Base-by-base conservation (phyloP, 2,888 invertebrate genomes). In the Yponomeuta sedellus region DNA sequence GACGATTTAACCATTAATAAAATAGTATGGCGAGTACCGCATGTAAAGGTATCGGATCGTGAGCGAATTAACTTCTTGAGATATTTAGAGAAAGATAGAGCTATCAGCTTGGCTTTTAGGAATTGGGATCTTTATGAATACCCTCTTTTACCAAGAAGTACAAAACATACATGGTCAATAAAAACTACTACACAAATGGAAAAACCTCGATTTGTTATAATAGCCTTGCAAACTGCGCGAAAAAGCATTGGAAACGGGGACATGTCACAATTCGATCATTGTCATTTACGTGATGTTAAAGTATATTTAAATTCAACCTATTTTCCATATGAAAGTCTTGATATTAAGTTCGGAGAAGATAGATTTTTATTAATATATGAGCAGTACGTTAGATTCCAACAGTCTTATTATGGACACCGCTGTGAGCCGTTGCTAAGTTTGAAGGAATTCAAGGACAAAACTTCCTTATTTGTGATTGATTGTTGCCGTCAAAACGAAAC, bases 91-190 rank as follows among this genome's bases (percentile, higher is more conserved):
- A 73, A 65, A 73, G 71, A 74, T 70, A 73, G 66, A 63, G 57
- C 70, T 57, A 74, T 66, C 63, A 70, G 65, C 71, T 59, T 73
- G 16, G 67, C 67, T 8, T 82, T 80, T 68, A 68, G 82, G 67
- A 77, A 74, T 39, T 82, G 81, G 81, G 79, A 82, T 65, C 63
- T 83, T 25, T 78, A 79, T 69, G 78, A 80, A 70, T 81, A 73
- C 75, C 81, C 81, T 0, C 16, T 74, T 63, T 68, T 84, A 67
- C 81, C 77, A 8, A 68, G 66, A 66, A 75, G 77, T 20, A 69
- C 67, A 74, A 78, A n/a, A 69, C 73, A 78, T 68, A 69, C 73
- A 20, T 79, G 80, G 81, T 68, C 74, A 11, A 69, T 79, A 11
- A 77, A 77, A 70, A 79, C 80, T 25, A 69, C 76, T 12, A 71